Conservation (phyloP, 2,797 vertebrate genomes). For the Arnoldichthys spilopterus region DNA sequence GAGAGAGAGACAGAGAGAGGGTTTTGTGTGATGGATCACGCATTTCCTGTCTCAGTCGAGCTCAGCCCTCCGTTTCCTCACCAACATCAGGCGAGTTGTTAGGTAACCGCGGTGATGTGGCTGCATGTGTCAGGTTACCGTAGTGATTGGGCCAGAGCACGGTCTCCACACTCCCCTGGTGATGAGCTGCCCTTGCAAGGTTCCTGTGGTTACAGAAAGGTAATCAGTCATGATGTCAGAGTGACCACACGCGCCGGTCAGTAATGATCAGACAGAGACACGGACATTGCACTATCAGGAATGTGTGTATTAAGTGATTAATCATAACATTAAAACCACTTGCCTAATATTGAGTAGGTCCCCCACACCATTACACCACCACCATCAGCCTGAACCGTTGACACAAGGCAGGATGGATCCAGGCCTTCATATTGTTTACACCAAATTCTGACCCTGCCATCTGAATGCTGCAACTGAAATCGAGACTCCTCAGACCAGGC, state of each 20-base stretch:
- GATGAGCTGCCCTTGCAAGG: constrained; percentile 67
- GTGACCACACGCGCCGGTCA: constrained; percentile 75
- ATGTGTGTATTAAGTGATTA: too few species aligned
- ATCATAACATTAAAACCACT: too few species aligned
- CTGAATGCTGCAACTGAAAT: too few species aligned
- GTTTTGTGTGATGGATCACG: constrained; percentile 18
- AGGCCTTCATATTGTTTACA: too few species aligned
- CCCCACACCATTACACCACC: too few species aligned
- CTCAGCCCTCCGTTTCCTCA: constrained; percentile 24
- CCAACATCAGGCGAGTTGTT: constrained; percentile 45
- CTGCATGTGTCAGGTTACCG: constrained; percentile 40
- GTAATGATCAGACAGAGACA: constrained; percentile 78
- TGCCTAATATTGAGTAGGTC: too few species aligned
- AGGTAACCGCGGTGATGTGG: constrained; percentile 35
- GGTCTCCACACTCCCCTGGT: constrained; percentile 48
- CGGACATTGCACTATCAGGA: constrained; percentile 36
- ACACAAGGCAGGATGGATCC: too few species aligned
- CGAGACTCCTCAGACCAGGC: too few species aligned
- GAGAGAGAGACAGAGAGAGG: background rate
- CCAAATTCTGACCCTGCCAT: too few species aligned
- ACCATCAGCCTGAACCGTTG: too few species aligned
- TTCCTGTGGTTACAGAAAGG: constrained; percentile 68
- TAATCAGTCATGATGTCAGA: constrained; percentile 83
- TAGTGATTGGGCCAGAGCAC: constrained; percentile 32
- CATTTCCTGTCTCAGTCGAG: constrained; percentile 22